Evolutionary conservation across 2,888 invertebrate genomes (phyloP).

Genomic region (Bursaphelenchus okinawaensis): DNA sequence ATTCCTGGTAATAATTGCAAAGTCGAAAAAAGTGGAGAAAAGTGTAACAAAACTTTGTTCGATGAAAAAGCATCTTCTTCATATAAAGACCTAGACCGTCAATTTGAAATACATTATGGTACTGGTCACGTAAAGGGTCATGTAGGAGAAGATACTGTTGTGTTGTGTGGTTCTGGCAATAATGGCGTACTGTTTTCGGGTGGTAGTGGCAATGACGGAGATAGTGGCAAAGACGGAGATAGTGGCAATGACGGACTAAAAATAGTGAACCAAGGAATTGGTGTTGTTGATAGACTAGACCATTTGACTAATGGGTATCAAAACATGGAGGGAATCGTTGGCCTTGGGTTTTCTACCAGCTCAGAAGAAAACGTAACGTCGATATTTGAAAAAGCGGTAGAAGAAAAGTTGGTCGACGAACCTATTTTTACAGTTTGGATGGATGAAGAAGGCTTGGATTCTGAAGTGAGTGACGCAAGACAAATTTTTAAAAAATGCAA

Average conservation of each 20-base stretch:
- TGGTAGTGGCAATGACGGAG: too few relatives aligned
- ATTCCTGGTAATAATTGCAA: background rate
- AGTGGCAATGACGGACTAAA: too few relatives aligned
- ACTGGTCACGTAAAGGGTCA: background rate
- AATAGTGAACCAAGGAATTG: background rate
- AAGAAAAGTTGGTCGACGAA: background rate
- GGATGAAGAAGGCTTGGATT: too few relatives aligned
- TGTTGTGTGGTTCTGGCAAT: too few relatives aligned
- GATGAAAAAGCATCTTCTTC: background rate
- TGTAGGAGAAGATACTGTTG: background rate
- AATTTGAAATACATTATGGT: background rate
- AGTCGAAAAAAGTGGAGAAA: conserved; percentile 1
- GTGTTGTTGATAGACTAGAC: background rate
- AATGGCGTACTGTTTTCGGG: too few relatives aligned
- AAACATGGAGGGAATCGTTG: too few relatives aligned
- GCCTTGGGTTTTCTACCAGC: background rate
- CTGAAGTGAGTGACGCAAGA: too few relatives aligned
- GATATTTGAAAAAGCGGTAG: conserved; percentile 2
- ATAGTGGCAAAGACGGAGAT: too few relatives aligned
- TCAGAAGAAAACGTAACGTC: background rate
- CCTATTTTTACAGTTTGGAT: conserved; percentile 9
- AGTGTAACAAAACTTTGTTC: conserved; percentile 5
- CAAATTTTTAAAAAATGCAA: too few relatives aligned
- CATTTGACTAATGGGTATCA: background rate
- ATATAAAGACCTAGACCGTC: background rate